phyloP scores from a whole-genome alignment of 2,797 vertebrate genomes.

The Cirrhinus molitorella region DNA sequence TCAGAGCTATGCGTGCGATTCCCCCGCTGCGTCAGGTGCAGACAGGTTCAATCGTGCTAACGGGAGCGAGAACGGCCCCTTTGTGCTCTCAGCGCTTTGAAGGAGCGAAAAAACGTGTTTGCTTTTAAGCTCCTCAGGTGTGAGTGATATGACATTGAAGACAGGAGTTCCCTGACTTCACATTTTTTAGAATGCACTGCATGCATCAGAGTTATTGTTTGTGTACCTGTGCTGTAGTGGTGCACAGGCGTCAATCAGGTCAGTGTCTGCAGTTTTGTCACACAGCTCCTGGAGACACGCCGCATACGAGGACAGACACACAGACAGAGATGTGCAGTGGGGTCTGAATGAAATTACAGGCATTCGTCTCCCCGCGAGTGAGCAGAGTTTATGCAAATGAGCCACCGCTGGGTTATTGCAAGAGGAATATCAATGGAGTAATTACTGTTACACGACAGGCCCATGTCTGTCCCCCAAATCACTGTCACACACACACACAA shows the following conservation, averaged over 20 bases:
- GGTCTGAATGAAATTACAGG: slow-evolving; percentile 82
- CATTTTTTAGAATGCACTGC: not conserved
- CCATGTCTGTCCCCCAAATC: slow-evolving; percentile 18
- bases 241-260: not conserved
- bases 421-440: slow-evolving; percentile 91
- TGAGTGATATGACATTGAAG: slow-evolving; percentile 24
- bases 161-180: not conserved
- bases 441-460: slow-evolving; percentile 84
- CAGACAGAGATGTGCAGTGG: not conserved
- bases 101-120: not conserved
- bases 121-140: slow-evolving; percentile 31
- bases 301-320: not conserved
- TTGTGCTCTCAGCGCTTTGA: slow-evolving; percentile 18
- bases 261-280: not conserved
- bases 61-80: slow-evolving; percentile 1
- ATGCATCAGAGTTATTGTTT: not conserved
- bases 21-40: slow-evolving; percentile 47
- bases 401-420: slow-evolving; percentile 87
- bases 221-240: not conserved
- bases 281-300: not conserved
- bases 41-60: slow-evolving; percentile 57
- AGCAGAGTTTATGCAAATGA: slow-evolving; percentile 88
- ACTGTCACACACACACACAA: not conserved
- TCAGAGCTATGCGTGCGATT: slow-evolving; percentile 62
- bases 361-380: slow-evolving; percentile 76